Base-by-base conservation (phyloP, 2,888 invertebrate genomes). In the Tenthredo livida region DNA sequence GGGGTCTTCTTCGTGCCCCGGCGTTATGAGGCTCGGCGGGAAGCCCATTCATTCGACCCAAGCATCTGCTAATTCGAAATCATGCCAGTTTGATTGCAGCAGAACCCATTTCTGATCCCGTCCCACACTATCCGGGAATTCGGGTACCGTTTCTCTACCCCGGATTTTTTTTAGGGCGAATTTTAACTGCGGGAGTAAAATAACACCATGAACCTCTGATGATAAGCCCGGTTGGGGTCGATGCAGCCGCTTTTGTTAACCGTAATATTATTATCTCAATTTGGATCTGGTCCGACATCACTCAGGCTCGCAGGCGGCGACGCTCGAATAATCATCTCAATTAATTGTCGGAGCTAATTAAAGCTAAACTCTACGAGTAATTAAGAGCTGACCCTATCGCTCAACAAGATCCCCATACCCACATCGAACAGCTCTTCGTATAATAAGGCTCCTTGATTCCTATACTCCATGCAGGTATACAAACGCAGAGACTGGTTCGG, bases 21-120 rank as follows among this genome's bases (percentile, higher is more conserved):
- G 65, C 25, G 86, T 67, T 86, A 85, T 85, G 86, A 86, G 90
- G 89, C 88, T 90, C 92, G 89, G 88, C 92, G 91, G 93, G 93
- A 90, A 90, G 92, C 89, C 93, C 91, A 92, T 92, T 92, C 92
- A 92, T 92, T 92, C 93, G 91, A 91, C 91, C 91, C 90, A 92
- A 93, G 93, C 93, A 93, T 93, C 93, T 93, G 93, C 93, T 93
- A 93, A 93, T 93, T 93, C 93, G 92, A 91, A 93, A 92, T 93
- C 93, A 93, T 93, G 93, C 91, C 91, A 91, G 91, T 93, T 93
- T 93, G 93, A 93, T 93, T 93, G 91, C 91, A 89, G 88, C 12
- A 67, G 33, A 67, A 61, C 61, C 61, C 58, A 50, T 50, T 50
- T 21, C 47, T 25, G 15, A 54, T 33, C 77, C 75, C 70, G 70